phyloP scores from a whole-genome alignment of 2,888 invertebrate species.

The Polydrusus pterygomalis region DNA sequence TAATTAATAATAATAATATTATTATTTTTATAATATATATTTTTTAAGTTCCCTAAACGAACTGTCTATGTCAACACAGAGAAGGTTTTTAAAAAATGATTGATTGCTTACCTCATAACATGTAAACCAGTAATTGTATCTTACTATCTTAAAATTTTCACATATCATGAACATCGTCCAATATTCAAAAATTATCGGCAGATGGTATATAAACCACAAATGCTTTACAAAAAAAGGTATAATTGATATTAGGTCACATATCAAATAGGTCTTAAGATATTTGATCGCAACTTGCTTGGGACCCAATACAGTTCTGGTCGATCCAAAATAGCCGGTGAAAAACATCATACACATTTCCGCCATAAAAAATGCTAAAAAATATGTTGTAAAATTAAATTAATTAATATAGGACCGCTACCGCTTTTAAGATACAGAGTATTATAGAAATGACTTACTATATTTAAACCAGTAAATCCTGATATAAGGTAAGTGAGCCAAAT shows the following conservation, averaged over 20 bases:
- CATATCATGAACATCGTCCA: neutral
- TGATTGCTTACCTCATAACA: neutral
- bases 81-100: neutral
- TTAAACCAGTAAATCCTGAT: too few species aligned
- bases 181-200: neutral
- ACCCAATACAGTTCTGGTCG: neutral
- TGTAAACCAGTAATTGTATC: neutral
- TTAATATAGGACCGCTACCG: too few species aligned
- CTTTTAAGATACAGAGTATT: too few species aligned
- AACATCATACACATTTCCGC: neutral
- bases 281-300: neutral
- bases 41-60: too few species aligned
- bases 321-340: neutral
- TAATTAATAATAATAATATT: too few species aligned
- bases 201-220: neutral
- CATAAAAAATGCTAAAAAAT: slow-evolving; percentile 5
- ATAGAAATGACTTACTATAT: too few species aligned
- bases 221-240: neutral
- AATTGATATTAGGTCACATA: slow-evolving; percentile 2
- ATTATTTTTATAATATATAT: too few species aligned
- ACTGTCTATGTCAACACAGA: too few species aligned
- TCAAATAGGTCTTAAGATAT: slow-evolving; percentile 11
- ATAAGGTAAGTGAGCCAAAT: too few species aligned
- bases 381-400: neutral
- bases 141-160: neutral